A percentile compares a stretch with the other conserved stretches of the same genome.
Conservation (phyloP, 2,113 vertebrate species). For the Pseudonaja textilis region DNA sequence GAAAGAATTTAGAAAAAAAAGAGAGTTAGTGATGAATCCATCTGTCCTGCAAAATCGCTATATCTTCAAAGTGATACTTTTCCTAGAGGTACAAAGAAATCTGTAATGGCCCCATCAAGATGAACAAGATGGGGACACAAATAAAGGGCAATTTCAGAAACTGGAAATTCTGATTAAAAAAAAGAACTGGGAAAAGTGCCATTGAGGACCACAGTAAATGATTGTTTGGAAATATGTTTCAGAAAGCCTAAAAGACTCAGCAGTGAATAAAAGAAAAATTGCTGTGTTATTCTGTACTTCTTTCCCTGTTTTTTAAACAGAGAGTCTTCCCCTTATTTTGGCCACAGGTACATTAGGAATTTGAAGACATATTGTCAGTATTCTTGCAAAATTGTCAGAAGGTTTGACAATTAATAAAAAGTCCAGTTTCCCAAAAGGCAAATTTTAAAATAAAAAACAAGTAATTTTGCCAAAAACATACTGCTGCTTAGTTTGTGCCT, state of each 20-base stretch:
- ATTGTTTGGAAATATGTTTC: background rate
- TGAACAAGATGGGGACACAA: background rate
- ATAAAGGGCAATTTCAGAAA: background rate
- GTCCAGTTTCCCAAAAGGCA: background rate
- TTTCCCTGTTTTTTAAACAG: background rate
- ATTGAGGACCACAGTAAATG: background rate
- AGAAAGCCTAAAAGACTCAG: background rate
- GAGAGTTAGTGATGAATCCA: background rate
- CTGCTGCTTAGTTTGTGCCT: background rate
- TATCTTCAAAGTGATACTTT: background rate
- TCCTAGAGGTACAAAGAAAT: background rate
- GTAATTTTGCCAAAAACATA: background rate
- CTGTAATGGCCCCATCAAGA: background rate
- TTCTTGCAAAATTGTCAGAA: background rate
- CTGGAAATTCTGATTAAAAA: background rate
- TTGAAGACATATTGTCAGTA: background rate
- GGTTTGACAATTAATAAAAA: background rate
- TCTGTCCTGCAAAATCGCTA: background rate
- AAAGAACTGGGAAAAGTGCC: background rate
- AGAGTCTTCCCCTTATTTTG: background rate
- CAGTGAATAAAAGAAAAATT: background rate
- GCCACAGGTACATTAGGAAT: background rate
- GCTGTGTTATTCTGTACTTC: background rate
- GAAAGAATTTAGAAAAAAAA: rapidly evolving
- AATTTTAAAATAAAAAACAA: background rate